These are phyloP conservation scores for Orthonyx spaldingii DNA, from an alignment of 2,113 vertebrate species.

Conservation along the genomic window DNA sequence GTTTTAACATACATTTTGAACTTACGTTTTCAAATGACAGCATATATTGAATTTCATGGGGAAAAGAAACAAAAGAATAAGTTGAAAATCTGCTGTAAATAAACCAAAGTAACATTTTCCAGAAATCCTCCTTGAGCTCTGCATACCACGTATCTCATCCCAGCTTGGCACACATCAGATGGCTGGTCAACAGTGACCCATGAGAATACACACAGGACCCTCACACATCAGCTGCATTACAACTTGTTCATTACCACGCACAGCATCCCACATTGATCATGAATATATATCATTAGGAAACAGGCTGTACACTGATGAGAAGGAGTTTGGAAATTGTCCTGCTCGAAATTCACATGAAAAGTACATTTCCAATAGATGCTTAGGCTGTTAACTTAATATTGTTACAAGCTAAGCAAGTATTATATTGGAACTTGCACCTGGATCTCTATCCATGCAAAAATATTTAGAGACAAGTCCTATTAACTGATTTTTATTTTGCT, in stretches of 20 bases:
- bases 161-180: constrained; percentile 37
- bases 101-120: background rate
- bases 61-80: background rate
- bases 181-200: constrained; percentile 34
- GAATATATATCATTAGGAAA: constrained; percentile 53
- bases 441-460: background rate
- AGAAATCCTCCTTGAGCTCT: background rate
- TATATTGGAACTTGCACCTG: background rate
- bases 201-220: constrained; percentile 38
- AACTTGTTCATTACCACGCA: constrained; percentile 56
- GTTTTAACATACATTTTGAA: background rate
- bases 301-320: constrained; percentile 1
- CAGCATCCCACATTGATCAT: constrained; percentile 56
- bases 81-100: background rate
- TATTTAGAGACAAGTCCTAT: background rate
- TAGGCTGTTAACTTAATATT: background rate
- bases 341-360: background rate
- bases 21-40: background rate
- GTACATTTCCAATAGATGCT: background rate
- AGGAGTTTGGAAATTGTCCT: constrained; percentile 22
- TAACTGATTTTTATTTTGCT: background rate
- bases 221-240: constrained; percentile 52
- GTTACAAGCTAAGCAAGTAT: background rate
- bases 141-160: background rate
- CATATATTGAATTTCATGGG: background rate